These are phyloP conservation scores for Conus ventricosus DNA, from an alignment of 1,140 invertebrate genomes.

Conservation along the genomic window DNA sequence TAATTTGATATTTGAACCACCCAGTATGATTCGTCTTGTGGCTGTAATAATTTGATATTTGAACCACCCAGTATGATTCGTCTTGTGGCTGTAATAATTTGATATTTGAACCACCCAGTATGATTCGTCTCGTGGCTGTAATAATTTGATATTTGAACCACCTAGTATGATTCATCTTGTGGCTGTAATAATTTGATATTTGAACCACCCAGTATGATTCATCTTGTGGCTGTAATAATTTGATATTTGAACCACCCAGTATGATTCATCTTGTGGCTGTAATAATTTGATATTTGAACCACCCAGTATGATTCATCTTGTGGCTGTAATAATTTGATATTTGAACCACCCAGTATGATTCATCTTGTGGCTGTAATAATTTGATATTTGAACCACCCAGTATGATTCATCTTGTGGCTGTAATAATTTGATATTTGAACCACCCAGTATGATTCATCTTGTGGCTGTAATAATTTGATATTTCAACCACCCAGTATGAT, in stretches of 20 bases:
- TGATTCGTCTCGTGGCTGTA: conserved; percentile 26
- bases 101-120: not conserved
- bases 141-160: no score
- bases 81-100: conserved; percentile 36
- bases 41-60: no score
- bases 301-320: not conserved
- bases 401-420: not conserved
- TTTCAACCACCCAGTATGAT: not conserved
- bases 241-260: not conserved
- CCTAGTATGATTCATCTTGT: not conserved
- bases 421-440: no score
- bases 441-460: not conserved
- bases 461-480: no score
- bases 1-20: no score
- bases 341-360: not conserved
- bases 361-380: conserved; percentile 33
- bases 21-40: not conserved
- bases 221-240: conserved; percentile 34
- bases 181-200: no score
- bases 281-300: no score
- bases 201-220: not conserved
- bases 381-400: not conserved
- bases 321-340: no score
- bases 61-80: not conserved
- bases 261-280: conserved; percentile 1